Conservation (phyloP, 2,888 invertebrate species). For the Schizotus pectinicornis region DNA sequence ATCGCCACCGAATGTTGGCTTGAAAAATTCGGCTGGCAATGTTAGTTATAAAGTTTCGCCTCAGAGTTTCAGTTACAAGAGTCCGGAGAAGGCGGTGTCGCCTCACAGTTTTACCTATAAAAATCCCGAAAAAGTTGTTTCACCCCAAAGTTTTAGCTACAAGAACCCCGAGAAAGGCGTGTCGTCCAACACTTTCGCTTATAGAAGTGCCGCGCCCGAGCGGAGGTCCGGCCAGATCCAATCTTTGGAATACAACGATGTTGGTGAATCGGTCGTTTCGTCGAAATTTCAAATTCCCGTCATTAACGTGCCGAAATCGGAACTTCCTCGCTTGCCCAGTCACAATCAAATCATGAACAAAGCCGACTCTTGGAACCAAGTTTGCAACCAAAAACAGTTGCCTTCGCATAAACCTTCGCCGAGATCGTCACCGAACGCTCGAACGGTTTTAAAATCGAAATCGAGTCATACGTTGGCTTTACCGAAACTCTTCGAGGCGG, state of each 20-base stretch:
- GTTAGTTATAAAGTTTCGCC: slow-evolving; percentile 8
- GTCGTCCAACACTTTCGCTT: slow-evolving; percentile 31
- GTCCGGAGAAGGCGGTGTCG: slow-evolving; percentile 14
- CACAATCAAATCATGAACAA: slow-evolving; percentile 63
- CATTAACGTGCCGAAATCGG: slow-evolving; percentile 41
- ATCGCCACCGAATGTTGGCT: not conserved
- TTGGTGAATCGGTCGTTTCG: slow-evolving; percentile 57
- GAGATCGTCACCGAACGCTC: slow-evolving; percentile 58
- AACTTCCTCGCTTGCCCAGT: slow-evolving; percentile 39
- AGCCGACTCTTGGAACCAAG: slow-evolving; percentile 83
- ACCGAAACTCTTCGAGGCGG: slow-evolving; percentile 83
- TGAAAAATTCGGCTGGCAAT: not conserved
- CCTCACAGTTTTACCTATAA: slow-evolving; percentile 32
- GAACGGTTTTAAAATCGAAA: slow-evolving; percentile 65
- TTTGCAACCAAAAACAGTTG: slow-evolving; percentile 59
- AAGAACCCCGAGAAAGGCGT: slow-evolving; percentile 1
- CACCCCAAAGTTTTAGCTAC: slow-evolving; percentile 26
- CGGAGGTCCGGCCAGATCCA: slow-evolving; percentile 33
- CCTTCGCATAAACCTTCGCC: slow-evolving; percentile 50
- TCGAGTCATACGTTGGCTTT: slow-evolving; percentile 76
- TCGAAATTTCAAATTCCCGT: slow-evolving; percentile 58
- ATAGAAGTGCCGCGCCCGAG: slow-evolving; percentile 11
- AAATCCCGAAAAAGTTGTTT: slow-evolving; percentile 31
- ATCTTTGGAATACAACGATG: slow-evolving; percentile 52
- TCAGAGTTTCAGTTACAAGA: slow-evolving; percentile 34